Percentiles rank a stretch among this genome's conserved stretches.
These are phyloP conservation scores for Pseudococcus longispinus DNA, from an alignment of 2,888 invertebrate genomes.

Conservation along the genomic window DNA sequence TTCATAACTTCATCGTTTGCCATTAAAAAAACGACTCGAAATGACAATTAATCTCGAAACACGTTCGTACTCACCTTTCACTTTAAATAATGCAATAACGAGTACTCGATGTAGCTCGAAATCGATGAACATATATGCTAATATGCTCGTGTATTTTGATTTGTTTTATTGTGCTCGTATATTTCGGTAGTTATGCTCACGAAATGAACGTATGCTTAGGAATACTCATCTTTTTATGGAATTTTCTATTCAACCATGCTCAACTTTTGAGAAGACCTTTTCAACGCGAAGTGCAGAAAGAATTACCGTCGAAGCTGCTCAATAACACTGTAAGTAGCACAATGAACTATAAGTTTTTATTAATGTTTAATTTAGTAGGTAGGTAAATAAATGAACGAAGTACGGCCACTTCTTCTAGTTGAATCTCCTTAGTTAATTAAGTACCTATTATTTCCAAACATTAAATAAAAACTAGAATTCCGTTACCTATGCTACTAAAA, in stretches of 20 bases:
- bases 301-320: not conserved
- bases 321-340: slow-evolving; percentile 46
- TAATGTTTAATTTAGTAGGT: not conserved
- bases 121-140: slow-evolving; percentile 29
- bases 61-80: slow-evolving; percentile 46
- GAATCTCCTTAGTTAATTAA: too few species aligned
- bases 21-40: slow-evolving; percentile 7
- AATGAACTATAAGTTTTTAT: not conserved
- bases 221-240: slow-evolving; percentile 28
- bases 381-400: too few species aligned
- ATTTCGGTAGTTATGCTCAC: slow-evolving; percentile 6
- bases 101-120: not conserved
- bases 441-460: too few species aligned
- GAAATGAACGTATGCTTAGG: slow-evolving; percentile 48
- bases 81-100: slow-evolving; percentile 46
- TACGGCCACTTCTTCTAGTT: too few species aligned
- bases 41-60: slow-evolving; percentile 40
- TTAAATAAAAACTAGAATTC: too few species aligned
- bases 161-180: not conserved
- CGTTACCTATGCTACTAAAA: too few species aligned
- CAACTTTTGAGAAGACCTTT: slow-evolving; percentile 49
- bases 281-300: slow-evolving; percentile 29
- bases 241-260: slow-evolving; percentile 19
- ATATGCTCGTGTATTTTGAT: not conserved
- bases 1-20: not conserved